These are phyloP conservation scores for Frankliniella intonsa DNA, from an alignment of 2,888 invertebrate species.

Conservation along the genomic window DNA sequence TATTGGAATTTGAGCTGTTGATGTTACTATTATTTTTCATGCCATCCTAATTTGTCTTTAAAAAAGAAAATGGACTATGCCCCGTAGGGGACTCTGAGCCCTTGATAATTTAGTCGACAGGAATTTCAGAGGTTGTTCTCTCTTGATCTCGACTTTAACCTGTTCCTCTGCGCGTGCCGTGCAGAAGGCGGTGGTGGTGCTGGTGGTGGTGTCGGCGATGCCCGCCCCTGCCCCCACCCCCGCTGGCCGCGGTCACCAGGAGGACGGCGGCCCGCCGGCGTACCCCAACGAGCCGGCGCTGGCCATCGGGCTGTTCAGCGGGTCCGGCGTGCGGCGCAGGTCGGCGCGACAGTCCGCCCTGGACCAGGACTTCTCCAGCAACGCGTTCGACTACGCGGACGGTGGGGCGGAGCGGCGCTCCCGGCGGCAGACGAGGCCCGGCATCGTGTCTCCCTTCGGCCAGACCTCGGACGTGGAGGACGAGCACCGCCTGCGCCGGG, in stretches of 20 bases:
- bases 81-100: no score
- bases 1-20: not conserved
- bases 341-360: not conserved
- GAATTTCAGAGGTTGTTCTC: no score
- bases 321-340: not conserved
- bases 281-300: not conserved
- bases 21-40: not conserved
- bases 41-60: no score
- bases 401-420: not conserved
- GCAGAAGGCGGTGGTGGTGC: no score
- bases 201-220: not conserved
- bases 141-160: no score
- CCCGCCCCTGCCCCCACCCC: not conserved
- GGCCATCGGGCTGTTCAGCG: slow-evolving; percentile 6
- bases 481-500: not conserved
- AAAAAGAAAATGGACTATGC: no score
- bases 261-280: not conserved
- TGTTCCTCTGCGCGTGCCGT: no score
- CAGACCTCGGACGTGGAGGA: slow-evolving; percentile 10
- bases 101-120: no score
- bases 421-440: not conserved
- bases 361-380: not conserved
- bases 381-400: not conserved
- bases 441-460: slow-evolving; percentile 8
- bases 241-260: not conserved